phyloP scores from a whole-genome alignment of 2,797 vertebrate genomes.

The Peromyscus aztecus region DNA sequence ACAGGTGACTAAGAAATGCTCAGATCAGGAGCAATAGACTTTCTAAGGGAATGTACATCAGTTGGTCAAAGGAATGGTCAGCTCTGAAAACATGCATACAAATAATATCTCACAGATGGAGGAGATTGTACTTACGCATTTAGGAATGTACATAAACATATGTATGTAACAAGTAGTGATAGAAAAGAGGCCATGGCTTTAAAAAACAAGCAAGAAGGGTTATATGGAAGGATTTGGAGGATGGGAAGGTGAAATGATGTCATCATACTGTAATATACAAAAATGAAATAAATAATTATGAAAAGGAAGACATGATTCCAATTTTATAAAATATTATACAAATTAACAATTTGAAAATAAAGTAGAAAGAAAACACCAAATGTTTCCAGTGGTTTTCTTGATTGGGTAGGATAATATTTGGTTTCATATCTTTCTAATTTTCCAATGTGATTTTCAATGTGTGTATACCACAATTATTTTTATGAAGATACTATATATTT shows the following conservation, averaged over 20 bases:
- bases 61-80: too few relatives aligned
- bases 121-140: neutral
- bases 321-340: neutral
- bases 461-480: neutral
- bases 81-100: neutral
- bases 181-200: neutral
- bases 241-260: neutral
- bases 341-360: neutral
- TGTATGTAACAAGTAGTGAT: neutral
- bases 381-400: neutral
- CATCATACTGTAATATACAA: too few relatives aligned
- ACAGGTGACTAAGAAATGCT: neutral
- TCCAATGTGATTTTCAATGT: neutral
- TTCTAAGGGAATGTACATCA: neutral
- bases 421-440: neutral
- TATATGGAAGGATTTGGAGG: neutral
- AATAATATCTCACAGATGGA: neutral
- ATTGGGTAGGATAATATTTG: neutral
- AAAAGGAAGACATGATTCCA: neutral
- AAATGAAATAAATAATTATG: neutral
- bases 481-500: neutral
- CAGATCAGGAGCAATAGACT: neutral
- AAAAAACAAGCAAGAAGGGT: too few relatives aligned
- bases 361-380: neutral
- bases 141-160: neutral